Conservation (phyloP, 2,888 invertebrate genomes). For the Leptinotarsa juncta region DNA sequence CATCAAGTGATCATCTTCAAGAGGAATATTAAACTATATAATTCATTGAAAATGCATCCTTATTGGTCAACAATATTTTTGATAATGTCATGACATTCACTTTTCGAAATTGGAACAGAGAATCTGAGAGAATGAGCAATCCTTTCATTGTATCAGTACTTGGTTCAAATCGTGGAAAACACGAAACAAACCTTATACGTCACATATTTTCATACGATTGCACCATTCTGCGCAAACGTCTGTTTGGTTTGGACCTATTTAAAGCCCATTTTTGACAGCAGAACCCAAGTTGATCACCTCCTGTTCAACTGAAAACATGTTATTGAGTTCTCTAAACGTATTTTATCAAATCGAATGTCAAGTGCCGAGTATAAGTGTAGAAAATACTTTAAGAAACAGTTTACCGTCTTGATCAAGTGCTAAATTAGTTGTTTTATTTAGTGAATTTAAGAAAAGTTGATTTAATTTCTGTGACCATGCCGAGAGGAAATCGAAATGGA, state of each 20-base stretch:
- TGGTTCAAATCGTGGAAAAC: background rate
- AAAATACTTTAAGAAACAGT: constrained; percentile 80
- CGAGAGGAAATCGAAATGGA: constrained; percentile 82
- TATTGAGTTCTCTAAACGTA: constrained; percentile 79
- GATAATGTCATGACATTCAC: no score
- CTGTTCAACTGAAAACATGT: constrained; percentile 71
- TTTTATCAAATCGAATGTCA: constrained; percentile 78
- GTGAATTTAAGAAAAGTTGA: constrained; percentile 66
- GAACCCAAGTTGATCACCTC: constrained; percentile 56
- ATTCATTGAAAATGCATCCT: no score
- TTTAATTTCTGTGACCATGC: constrained; percentile 71
- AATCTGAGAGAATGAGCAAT: no score
- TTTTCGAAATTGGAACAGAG: no score
- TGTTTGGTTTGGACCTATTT: constrained; percentile 11
- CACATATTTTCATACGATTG: constrained; percentile 9
- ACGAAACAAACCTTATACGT: background rate
- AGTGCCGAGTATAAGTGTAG: constrained; percentile 77
- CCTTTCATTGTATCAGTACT: no score
- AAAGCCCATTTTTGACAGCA: constrained; percentile 25
- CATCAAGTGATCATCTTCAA: no score
- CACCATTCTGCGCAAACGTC: constrained; percentile 32
- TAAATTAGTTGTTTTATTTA: constrained; percentile 70
- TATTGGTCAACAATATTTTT: no score
- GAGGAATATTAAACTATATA: no score
- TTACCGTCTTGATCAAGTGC: constrained; percentile 83